phyloP scores from a whole-genome alignment of 2,113 vertebrate species.

The Hypocryptadius cinnamomeus region DNA sequence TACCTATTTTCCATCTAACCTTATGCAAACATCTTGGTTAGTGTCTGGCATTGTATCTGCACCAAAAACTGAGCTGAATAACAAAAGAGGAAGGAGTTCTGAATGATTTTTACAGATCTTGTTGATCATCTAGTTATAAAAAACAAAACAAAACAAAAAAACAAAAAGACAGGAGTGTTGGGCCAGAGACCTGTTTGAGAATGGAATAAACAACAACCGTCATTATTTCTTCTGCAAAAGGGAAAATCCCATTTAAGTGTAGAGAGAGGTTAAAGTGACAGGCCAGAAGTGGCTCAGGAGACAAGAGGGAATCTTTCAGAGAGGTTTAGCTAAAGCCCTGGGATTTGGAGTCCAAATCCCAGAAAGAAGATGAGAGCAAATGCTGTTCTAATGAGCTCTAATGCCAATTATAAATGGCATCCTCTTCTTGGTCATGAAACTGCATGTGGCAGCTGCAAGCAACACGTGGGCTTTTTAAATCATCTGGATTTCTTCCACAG shows the following conservation, averaged over 20 bases:
- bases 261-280: not conserved
- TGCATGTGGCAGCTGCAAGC: not conserved
- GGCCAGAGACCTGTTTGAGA: not conserved
- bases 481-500: not conserved
- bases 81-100: not conserved
- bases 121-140: not conserved
- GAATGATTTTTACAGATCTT: not conserved
- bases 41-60: not conserved
- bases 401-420: not conserved
- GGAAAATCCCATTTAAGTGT: not conserved
- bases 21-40: not conserved
- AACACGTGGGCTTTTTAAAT: not conserved
- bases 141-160: not conserved
- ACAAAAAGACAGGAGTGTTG: not conserved
- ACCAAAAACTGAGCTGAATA: not conserved
- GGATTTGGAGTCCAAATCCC: not conserved
- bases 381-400: not conserved
- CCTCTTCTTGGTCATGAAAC: not conserved
- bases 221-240: not conserved
- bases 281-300: not conserved
- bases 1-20: not conserved
- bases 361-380: not conserved
- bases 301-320: not conserved
- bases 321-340: not conserved
- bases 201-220: not conserved